Base-by-base conservation (phyloP, 2,888 invertebrate species). In the Gonocerus acuteangulatus region DNA sequence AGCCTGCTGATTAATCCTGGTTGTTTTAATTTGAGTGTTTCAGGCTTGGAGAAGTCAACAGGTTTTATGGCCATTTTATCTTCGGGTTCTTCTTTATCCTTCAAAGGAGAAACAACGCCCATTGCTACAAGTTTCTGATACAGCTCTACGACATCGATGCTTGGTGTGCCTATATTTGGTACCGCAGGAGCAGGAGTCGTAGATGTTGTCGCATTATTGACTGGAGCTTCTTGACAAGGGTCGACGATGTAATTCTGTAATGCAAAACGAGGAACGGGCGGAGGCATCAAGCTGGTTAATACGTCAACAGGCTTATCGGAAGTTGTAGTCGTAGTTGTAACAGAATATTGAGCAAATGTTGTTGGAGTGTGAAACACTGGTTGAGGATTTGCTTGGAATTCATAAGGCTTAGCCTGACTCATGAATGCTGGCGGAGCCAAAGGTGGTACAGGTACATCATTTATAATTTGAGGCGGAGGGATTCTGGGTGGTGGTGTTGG, bases 51-150 rank as follows among this genome's bases (percentile, higher is more conserved):
- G 58, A 90, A 82, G 65, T 83, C 81, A 1, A 89, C 83, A 22
- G 77, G 80, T 67, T 80, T 82, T 19, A 87, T 77, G 6, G 67
- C 60, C 22, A 61, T 56, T 13, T 66, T 65, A 48, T 72, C 70
- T 64, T 59, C 62, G 21, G 34, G 23, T 22, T 34, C 44, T n/a
- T 49, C 60, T 23, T 56, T 44, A 23, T 57, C 42, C 11, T 13
- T 23, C 7, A 48, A 49, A 1, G 70, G 45, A 1, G 78, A 81
- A 34, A 90, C 82, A 51, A 90, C 84, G n/a, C 90, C 95, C 1
- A 88, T 86, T 0, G 87, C 87, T 1, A 94, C 84, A 6, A 95
- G 75, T 73, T 90, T 89, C 65, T 88, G 85, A 72, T 93, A 89
- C 23, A 95, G 76, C 67, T 90, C 89, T 64, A 82, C 86, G 21